These are phyloP conservation scores for Micoletzkya japonica DNA, from an alignment of 2,888 invertebrate species.

Conservation along the genomic window DNA sequence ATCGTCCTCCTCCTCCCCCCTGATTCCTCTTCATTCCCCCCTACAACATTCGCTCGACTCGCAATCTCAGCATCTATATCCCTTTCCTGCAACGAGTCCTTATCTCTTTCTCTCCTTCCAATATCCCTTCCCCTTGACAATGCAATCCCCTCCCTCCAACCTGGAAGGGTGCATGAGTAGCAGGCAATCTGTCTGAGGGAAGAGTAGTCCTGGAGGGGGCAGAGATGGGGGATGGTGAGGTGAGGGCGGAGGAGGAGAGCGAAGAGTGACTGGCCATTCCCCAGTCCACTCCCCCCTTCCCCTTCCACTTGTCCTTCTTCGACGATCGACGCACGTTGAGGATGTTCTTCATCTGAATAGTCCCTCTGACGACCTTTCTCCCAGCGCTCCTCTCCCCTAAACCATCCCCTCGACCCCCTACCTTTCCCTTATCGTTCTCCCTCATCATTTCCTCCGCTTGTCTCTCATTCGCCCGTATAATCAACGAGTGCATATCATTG, in stretches of 20 bases:
- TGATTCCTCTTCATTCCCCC: too few species aligned
- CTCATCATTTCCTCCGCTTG: slow-evolving; percentile 52
- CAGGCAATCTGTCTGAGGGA: background rate
- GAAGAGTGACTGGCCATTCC: too few species aligned
- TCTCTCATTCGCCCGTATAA: slow-evolving; percentile 53
- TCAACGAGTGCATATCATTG: slow-evolving; percentile 57
- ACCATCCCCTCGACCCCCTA: slow-evolving; percentile 28
- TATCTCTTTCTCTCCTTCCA: background rate
- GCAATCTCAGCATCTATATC: slow-evolving; percentile 60
- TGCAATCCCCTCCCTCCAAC: slow-evolving; percentile 32
- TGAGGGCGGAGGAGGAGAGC: background rate
- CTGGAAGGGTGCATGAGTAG: background rate
- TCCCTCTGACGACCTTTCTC: slow-evolving; percentile 18
- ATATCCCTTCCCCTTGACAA: background rate
- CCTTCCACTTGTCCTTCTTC: slow-evolving; percentile 46
- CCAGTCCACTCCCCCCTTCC: slow-evolving; percentile 32
- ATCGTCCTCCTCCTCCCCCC: slow-evolving; percentile 3
- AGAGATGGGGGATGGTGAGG: slow-evolving; percentile 34
- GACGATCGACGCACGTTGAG: slow-evolving; percentile 45
- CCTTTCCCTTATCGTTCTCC: slow-evolving; percentile 35
- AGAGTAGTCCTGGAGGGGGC: slow-evolving; percentile 1
- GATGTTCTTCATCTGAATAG: slow-evolving; percentile 46
- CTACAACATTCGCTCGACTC: slow-evolving; percentile 40
- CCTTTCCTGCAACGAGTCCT: slow-evolving; percentile 38
- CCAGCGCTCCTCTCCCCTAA: slow-evolving; percentile 32